Base-by-base conservation (phyloP, 2,797 vertebrate genomes). In the Anabas testudineus region DNA sequence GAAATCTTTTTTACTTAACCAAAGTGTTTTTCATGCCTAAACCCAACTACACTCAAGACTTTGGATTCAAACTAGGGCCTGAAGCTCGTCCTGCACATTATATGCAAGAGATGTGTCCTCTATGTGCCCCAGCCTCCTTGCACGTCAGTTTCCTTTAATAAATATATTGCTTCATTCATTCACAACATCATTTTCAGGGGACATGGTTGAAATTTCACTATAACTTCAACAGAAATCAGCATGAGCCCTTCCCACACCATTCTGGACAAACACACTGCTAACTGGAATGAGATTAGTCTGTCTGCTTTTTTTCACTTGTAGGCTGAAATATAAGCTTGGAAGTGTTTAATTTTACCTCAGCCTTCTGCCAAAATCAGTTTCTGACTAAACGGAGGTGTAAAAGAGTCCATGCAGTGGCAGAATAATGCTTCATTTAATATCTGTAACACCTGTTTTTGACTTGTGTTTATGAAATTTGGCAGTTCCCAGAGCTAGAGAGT, bases 381-480 rank as follows among this genome's bases (percentile, higher is more conserved):
- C 36, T 18, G 41, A 58, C 60, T 58, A 63, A 76, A 66, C 51
- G 16, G 28, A 65, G 47, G 63, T 58, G 60, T 66, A 36, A 73
- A 75, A 46, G 24, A 69, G 46, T 30, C 39, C 15, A 4, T 6
- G 22, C 43, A 16, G 68, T 43, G 34, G 51, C 66, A 58, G 59
- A 56, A 41, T 43, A 30, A 10, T 2, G 56, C 49, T 55, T 64
- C 37, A 18, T 67, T 76, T 77, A 52, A 49, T 8, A 70, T 80
- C 54, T 58, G 47, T 26, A 71, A 67, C 67, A 78, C 65, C 77
- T 67, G 57, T 26, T 70, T 76, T 64, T 26, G 55, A 73, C 61
- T 77, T 60, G 73, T 85, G 79, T 43, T 77, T 55, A 86, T 67
- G 62, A 66, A 57, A 36, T 56, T 73, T 79, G 69, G 71, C 79